These are phyloP conservation scores for Panopea generosa DNA, from an alignment of 2,888 invertebrate species.

Conservation along the genomic window DNA sequence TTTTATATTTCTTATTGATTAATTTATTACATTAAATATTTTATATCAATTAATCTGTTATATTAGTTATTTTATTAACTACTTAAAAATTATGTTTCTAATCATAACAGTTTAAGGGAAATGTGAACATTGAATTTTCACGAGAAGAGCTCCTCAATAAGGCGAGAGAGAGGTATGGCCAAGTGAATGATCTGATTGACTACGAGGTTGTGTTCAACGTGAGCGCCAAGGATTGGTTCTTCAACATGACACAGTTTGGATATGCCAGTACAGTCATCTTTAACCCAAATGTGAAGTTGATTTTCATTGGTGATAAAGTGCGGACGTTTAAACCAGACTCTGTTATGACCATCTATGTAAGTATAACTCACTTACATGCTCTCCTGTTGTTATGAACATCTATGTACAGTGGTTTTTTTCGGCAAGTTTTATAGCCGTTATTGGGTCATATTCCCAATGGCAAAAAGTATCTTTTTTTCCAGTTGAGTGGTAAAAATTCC, in stretches of 20 bases:
- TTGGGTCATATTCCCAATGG: too few relatives aligned
- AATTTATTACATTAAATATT: too few relatives aligned
- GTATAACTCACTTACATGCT: too few relatives aligned
- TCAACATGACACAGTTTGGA: slow-evolving; percentile 87
- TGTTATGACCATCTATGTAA: slow-evolving; percentile 94
- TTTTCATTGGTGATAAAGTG: slow-evolving; percentile 95
- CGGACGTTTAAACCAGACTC: slow-evolving; percentile 98
- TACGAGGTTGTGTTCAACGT: slow-evolving; percentile 83
- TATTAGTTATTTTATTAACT: too few relatives aligned
- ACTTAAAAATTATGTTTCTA: too few relatives aligned
- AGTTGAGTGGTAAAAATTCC: too few relatives aligned
- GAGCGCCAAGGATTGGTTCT: slow-evolving; percentile 84
- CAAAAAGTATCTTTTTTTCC: too few relatives aligned
- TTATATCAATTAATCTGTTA: too few relatives aligned
- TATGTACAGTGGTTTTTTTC: too few relatives aligned
- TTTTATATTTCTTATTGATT: too few relatives aligned
- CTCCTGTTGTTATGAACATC: too few relatives aligned
- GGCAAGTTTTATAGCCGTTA: too few relatives aligned
- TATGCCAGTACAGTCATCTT: slow-evolving; percentile 94
- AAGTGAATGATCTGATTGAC: slow-evolving; percentile 78
- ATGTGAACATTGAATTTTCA: slow-evolving; percentile 94
- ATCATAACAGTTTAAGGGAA: slow-evolving; percentile 93
- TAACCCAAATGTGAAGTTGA: slow-evolving; percentile 93
- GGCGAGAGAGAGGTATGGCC: slow-evolving; percentile 39
- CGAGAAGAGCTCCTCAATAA: slow-evolving; percentile 89